phyloP scores from a whole-genome alignment of 2,797 vertebrate genomes.

The Channa striata region DNA sequence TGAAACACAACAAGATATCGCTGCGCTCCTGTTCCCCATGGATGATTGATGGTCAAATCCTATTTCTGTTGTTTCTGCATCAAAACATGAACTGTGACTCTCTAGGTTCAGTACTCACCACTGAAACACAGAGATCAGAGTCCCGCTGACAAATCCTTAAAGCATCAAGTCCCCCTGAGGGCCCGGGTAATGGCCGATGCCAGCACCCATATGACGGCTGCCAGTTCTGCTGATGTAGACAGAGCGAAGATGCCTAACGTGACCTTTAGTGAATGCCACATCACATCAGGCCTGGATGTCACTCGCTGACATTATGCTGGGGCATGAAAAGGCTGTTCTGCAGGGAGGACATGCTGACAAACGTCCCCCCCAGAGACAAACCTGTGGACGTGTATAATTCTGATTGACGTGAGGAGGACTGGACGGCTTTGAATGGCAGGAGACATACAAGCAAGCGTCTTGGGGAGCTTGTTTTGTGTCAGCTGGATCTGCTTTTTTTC shows the following conservation, averaged over 20 bases:
- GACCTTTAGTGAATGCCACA: slow-evolving; percentile 99
- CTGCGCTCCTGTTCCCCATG: not conserved
- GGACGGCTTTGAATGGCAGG: slow-evolving; percentile 74
- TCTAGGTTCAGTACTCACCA: slow-evolving; percentile 10
- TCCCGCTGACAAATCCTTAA: slow-evolving; percentile 75
- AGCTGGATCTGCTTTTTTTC: slow-evolving; percentile 46
- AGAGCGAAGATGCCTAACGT: slow-evolving; percentile 88
- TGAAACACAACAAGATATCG: slow-evolving; percentile 39
- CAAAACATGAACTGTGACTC: slow-evolving; percentile 21
- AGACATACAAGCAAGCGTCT: slow-evolving; percentile 15
- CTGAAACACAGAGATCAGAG: slow-evolving; percentile 72
- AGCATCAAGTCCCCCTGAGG: slow-evolving; percentile 64
- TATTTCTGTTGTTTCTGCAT: slow-evolving; percentile 47
- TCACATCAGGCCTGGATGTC: slow-evolving; percentile 96
- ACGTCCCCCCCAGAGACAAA: slow-evolving; percentile 77
- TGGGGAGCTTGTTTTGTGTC: slow-evolving; percentile 22
- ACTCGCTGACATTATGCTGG: slow-evolving; percentile 94
- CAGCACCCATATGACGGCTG: slow-evolving; percentile 85
- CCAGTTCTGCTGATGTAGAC: slow-evolving; percentile 82
- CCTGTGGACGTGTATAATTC: slow-evolving; percentile 74
- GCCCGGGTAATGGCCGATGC: slow-evolving; percentile 81
- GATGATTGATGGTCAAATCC: slow-evolving; percentile 50
- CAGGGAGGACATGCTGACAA: slow-evolving; percentile 81
- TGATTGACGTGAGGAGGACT: slow-evolving; percentile 77
- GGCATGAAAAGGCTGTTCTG: slow-evolving; percentile 93